phyloP scores from a whole-genome alignment of 2,113 vertebrate genomes.

The Morone chrysops region DNA sequence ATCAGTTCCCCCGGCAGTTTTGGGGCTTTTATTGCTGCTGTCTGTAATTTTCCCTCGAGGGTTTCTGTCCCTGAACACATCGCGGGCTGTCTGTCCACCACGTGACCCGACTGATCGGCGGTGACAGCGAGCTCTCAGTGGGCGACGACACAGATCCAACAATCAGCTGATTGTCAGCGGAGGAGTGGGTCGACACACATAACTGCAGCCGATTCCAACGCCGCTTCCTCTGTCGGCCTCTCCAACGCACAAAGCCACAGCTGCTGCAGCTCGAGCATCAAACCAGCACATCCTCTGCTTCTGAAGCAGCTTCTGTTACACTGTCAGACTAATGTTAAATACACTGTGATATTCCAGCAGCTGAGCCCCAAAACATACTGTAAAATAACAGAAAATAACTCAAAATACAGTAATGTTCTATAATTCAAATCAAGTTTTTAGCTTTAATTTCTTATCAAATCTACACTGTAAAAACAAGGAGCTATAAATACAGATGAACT shows the following conservation, averaged over 20 bases:
- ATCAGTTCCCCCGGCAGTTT: not conserved
- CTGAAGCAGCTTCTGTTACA: not conserved
- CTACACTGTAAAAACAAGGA: no score
- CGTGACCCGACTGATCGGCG: slow-evolving; percentile 42
- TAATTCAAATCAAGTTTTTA: no score
- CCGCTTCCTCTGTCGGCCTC: slow-evolving; percentile 38
- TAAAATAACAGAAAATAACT: no score
- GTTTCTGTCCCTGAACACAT: slow-evolving; percentile 55
- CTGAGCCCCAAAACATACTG: no score
- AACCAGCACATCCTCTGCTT: no score
- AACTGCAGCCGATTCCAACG: not conserved
- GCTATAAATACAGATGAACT: no score
- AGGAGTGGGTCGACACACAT: slow-evolving; percentile 61
- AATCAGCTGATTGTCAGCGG: slow-evolving; percentile 70
- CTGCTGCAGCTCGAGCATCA: slow-evolving; percentile 3
- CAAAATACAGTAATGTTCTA: no score
- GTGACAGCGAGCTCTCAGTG: slow-evolving; percentile 59
- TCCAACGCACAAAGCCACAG: slow-evolving; percentile 1
- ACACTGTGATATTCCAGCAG: no score
- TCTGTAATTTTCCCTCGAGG: slow-evolving; percentile 20
- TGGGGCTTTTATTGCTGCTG: not conserved
- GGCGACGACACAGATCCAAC: slow-evolving; percentile 51
- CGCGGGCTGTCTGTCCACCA: slow-evolving; percentile 39
- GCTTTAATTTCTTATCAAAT: no score
- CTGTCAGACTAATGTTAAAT: no score